Base-by-base conservation (phyloP, 1,140 invertebrate species). In the Copidosoma floridanum region DNA sequence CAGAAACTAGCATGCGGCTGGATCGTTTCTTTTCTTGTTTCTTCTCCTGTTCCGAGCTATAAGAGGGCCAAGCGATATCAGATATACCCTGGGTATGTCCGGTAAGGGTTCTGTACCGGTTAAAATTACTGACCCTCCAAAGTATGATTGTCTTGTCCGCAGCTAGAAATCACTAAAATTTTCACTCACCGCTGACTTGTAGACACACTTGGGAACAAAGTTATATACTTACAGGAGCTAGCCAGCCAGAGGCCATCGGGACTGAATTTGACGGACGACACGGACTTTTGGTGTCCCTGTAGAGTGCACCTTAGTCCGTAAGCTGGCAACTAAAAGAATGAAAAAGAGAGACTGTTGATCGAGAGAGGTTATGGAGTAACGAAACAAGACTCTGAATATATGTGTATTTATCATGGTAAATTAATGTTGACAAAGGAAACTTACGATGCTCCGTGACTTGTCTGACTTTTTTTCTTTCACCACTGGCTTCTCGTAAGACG, bases 251-350 rank as follows among this genome's bases (percentile, higher is more conserved):
- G 94, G 69, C 98, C 98, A 84, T 97, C 97, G 5, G 96, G 96
- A 80, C 96, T 99, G 77, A 99, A 99, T 84, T 99, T 99, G 0
- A 99, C 94, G 3, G 97, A 97, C 6, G 97, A 98, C 20, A 99
- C 93, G 26, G 97, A 96, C 84, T 99, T 99, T 23, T 95, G 97
- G 74, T 99, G 98, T 8, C 98, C 98, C 71, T 95, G 94, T 57
- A 99, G 85, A 6, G 97, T 98, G 73, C 95, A 97, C 81, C 97
- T 97, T 32, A 98, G 80, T 1, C n/a, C n/a, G n/a, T n/a, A n/a
- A n/a, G n/a, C n/a, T n/a, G n/a, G n/a, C n/a, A n/a, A n/a, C n/a
- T n/a, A n/a, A n/a, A n/a, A n/a, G n/a, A n/a, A n/a, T n/a, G n/a
- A n/a, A n/a, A n/a, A n/a, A n/a, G n/a, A n/a, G n/a, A n/a, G n/a